Evolutionary conservation across 2,888 invertebrate species (phyloP), one percentile per base, ranked within the genome.

Genomic region (Apodemia hepburni): DNA sequence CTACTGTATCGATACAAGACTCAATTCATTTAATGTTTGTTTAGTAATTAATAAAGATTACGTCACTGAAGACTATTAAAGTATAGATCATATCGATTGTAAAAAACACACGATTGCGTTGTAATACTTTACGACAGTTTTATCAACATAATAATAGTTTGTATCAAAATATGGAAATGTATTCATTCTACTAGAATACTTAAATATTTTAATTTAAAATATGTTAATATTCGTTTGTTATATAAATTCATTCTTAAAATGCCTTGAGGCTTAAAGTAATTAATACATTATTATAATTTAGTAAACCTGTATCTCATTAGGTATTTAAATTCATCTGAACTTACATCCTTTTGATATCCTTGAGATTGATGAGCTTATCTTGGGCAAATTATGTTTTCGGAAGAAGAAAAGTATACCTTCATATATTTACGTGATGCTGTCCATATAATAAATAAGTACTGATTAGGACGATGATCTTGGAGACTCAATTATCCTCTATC

Each of bases 111-210:
- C 62, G 64, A 68, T 62, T 62, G 60, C 60, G 64, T 61, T 62
- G 64, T 70, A 70, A 68, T 60, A 51, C 68, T 71, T 70, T 72
- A 71, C 60, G 65, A 66, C 61, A 66, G 62, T 68, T 63, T 59
- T 51, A 62, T 62, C 64, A 22, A 51, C 51, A 51, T 51, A 51
- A 51, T 51, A 51, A 51, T 51, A 51, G 54, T 54, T 54, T 54
- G 11, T 54, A 54, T 54, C 27, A 22, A 54, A 54, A 54, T 54
- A 54, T 54, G 54, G 54, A 54, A 54, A 54, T 54, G 2, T 54
- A 27, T 54, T 42, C 42, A 15, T 54, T 42, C 42, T 22, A 54
- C 9, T 18, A 49, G 42, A 15, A 38, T 38, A 38, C 3, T 38
- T 17, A 17, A 47, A 17, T 51, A 18, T 18, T 51, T 11, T 22